Percentiles rank a stretch among this genome's conserved stretches.
Conservation (phyloP, 2,888 invertebrate genomes). For the Acholoe squamosa region DNA sequence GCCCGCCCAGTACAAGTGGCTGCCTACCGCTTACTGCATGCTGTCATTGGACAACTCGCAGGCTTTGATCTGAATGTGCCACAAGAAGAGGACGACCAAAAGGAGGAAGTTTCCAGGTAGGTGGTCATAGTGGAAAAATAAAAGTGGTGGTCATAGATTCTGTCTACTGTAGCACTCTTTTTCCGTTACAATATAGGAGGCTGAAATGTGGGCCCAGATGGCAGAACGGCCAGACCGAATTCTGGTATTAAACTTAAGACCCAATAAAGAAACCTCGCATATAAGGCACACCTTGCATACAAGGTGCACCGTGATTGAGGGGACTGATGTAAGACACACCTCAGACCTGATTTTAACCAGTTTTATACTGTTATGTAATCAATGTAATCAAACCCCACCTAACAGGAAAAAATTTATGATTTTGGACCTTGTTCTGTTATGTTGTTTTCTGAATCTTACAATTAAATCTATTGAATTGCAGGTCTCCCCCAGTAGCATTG, state of each 20-base stretch:
- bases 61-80: conserved; percentile 67
- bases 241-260: neutral
- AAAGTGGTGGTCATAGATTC: no score
- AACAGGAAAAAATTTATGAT: neutral
- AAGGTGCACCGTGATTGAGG: no score
- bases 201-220: no score
- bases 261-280: neutral
- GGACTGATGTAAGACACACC: no score
- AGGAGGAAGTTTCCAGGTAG: conserved; percentile 59
- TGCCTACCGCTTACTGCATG: conserved; percentile 77
- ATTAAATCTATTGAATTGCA: conserved; percentile 60
- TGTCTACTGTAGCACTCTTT: no score
- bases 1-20: conserved; percentile 75
- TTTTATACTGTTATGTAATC: neutral
- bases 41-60: conserved; percentile 74
- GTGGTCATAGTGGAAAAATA: no score
- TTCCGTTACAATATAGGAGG: neutral
- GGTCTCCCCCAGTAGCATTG: conserved; percentile 76
- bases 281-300: no score
- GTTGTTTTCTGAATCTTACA: neutral
- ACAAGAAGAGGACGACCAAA: conserved; percentile 60
- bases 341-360: neutral
- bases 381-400: neutral
- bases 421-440: no score
- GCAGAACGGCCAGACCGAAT: no score